Evolutionary conservation across 1,140 invertebrate genomes (phyloP).

Genomic region (Eriosoma lanigerum): DNA sequence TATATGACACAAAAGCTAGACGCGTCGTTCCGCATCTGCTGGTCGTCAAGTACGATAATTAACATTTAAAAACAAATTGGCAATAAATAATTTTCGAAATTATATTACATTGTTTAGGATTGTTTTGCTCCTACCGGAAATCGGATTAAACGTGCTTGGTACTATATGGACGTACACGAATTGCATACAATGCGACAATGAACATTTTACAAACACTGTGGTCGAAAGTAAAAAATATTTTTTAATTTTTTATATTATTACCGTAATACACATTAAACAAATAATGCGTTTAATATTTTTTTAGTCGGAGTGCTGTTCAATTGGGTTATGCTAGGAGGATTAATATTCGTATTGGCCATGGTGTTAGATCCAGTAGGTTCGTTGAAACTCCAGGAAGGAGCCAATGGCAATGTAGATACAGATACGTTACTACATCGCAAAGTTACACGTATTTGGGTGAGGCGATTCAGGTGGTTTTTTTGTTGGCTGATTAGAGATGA

Average conservation of each 20-base stretch:
- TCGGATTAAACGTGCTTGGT: constrained; percentile 75
- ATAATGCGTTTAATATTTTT: constrained; percentile 55
- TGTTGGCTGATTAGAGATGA: constrained; percentile 80
- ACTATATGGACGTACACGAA: constrained; percentile 76
- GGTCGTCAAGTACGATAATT: constrained; percentile 65
- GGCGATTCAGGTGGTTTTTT: constrained; percentile 73
- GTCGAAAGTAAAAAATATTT: constrained; percentile 66
- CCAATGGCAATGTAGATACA: constrained; percentile 55
- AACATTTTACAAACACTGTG: constrained; percentile 71
- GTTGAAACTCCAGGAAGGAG: constrained; percentile 63
- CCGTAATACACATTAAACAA: constrained; percentile 39
- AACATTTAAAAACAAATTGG: background rate
- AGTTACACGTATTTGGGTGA: constrained; percentile 67
- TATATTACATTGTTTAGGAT: too few relatives aligned
- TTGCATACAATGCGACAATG: constrained; percentile 67
- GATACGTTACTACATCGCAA: constrained; percentile 59
- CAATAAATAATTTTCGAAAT: too few relatives aligned
- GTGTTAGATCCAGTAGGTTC: constrained; percentile 81
- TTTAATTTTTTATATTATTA: constrained; percentile 2
- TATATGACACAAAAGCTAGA: constrained; percentile 69
- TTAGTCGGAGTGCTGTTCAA: constrained; percentile 75
- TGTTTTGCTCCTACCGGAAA: constrained; percentile 72
- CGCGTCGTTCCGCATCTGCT: constrained; percentile 68
- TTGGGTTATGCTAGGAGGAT: constrained; percentile 75
- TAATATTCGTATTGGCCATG: constrained; percentile 73